phyloP scores from a whole-genome alignment of 1,140 invertebrate genomes.

The Globodera rostochiensis region DNA sequence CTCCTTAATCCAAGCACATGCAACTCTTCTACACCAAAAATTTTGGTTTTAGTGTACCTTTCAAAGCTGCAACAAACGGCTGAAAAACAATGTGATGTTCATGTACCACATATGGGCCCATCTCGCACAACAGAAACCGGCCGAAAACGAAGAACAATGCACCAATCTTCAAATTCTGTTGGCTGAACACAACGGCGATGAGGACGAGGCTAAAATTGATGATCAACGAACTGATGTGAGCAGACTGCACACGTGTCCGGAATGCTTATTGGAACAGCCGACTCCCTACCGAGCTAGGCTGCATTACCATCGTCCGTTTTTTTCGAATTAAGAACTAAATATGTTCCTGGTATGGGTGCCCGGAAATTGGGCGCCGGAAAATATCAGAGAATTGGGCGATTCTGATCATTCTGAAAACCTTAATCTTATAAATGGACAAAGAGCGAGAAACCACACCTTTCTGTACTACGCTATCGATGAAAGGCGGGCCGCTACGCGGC shows the following conservation, averaged over 20 bases:
- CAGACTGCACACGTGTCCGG: not conserved
- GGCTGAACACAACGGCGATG: not conserved
- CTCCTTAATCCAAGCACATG: no score
- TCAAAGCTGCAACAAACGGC: constrained; percentile 8
- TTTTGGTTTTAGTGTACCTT: constrained; percentile 71
- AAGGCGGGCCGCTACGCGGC: no score
- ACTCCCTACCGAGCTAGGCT: not conserved
- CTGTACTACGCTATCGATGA: no score
- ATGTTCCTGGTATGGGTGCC: not conserved
- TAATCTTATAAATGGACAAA: no score
- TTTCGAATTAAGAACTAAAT: not conserved
- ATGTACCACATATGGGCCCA: constrained; percentile 12
- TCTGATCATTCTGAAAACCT: no score
- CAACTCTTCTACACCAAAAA: no score
- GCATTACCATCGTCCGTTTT: constrained; percentile 5
- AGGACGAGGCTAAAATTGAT: not conserved
- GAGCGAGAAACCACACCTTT: no score
- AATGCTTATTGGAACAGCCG: not conserved
- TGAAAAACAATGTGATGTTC: constrained; percentile 8
- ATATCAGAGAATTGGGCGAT: no score
- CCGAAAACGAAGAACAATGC: not conserved
- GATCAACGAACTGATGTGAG: not conserved
- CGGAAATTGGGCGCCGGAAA: not conserved
- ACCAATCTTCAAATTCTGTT: not conserved
- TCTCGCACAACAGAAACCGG: not conserved